These are phyloP conservation scores for Eriocheir sinensis DNA, from an alignment of 1,140 invertebrate species.

Conservation along the genomic window DNA sequence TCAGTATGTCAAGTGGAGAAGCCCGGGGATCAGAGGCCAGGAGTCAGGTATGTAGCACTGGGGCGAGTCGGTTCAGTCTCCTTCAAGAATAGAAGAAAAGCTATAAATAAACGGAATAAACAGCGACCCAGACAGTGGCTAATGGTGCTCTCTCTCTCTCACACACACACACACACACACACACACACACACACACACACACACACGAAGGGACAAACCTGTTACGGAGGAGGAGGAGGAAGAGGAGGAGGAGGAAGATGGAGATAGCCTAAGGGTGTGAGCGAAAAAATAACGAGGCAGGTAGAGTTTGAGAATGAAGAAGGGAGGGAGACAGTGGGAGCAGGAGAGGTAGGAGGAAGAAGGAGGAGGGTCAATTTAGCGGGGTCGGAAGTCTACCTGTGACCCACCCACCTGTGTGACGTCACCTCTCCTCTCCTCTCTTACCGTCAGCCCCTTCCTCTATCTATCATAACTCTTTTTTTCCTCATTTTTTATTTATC, in stretches of 20 bases:
- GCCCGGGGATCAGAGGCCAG: no score
- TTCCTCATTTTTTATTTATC: no score
- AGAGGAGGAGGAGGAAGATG: background rate
- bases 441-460: background rate
- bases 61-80: no score
- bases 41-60: no score
- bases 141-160: no score
- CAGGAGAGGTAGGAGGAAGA: background rate
- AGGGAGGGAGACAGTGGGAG: background rate
- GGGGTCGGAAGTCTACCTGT: conserved; percentile 47
- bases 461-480: conserved; percentile 14
- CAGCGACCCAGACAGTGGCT: no score
- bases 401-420: background rate
- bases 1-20: no score
- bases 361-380: background rate
- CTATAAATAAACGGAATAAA: no score
- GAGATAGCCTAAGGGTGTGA: background rate
- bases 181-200: background rate
- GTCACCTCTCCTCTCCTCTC: conserved; percentile 7
- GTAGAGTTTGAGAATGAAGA: background rate
- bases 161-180: background rate
- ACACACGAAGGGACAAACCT: background rate
- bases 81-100: no score
- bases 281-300: background rate
- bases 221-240: background rate